Evolutionary conservation across 2,113 vertebrate species (phyloP), one percentile per base, ranked within the genome.

Genomic region (Dromaius novaehollandiae): DNA sequence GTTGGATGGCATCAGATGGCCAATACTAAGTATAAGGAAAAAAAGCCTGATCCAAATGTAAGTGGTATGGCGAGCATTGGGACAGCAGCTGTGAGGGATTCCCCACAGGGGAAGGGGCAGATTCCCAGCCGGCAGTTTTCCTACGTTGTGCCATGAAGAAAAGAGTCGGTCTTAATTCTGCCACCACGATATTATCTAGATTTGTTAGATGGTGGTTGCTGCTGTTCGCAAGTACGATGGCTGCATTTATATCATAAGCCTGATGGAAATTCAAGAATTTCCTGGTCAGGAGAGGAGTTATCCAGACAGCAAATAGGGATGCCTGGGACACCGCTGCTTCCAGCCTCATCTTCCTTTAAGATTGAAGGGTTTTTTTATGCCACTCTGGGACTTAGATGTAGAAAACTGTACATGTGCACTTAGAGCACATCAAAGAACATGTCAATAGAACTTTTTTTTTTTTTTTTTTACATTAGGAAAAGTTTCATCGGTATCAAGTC

Each of bases 201-300:
- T 89, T 83, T 78, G 30, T 55, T 58, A 58, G 36, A 19, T 48
- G 26, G 32, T 17, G 44, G 10, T 48, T 50, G 83, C 58, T 61
- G 16, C 10, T n/a, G 21, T 65, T 92, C 40, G 38, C 17, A 32
- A 13, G 13, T 42, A 32, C 24, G 34, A n/a, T 34, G 46, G 18
- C 26, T 66, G 18, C 69, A 83, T 90, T 69, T 60, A 89, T 26
- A 65, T 13, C 38, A 36, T 73, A 63, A 83, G 18, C 38, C 70
- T 48, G 32, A 20, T 83, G 64, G 63, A 89, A 95, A 78, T 77
- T 74, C 16, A n/a, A 48, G n/a, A 17, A 83, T 89, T 77, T 86
- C 0, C 0, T 8, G 38, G 21, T 32, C 32, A 38, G 55, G 19
- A 78, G 30, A 42, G 42, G 36, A 64, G 13, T 77, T 5, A 8